Evolutionary conservation across 2,113 vertebrate genomes (phyloP).

Genomic region (Chloroceryle aenea): DNA sequence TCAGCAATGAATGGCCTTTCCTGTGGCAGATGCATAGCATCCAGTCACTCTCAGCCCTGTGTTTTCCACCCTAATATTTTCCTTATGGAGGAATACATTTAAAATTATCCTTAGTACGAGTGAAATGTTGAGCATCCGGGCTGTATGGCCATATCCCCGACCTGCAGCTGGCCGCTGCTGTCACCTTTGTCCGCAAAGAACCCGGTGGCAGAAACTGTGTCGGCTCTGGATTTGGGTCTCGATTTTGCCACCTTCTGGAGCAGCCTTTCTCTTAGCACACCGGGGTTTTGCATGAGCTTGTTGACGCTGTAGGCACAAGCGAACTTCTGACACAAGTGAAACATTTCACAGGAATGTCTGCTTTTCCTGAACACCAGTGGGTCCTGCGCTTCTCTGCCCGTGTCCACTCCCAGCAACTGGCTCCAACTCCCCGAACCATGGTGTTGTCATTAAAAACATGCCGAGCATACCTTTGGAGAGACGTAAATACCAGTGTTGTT

Average conservation of each 20-base stretch:
- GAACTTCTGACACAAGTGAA: neutral
- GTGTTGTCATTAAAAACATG: neutral
- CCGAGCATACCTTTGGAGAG: neutral
- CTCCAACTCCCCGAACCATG: neutral
- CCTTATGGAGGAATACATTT: neutral
- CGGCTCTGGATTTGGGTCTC: fast-evolving
- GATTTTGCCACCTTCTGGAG: neutral
- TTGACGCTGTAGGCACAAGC: too few relatives aligned
- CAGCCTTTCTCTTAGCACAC: neutral
- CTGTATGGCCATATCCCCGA: fast-evolving
- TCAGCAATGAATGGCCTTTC: fast-evolving
- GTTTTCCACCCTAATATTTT: neutral
- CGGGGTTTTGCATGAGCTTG: fast-evolving
- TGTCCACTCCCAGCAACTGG: neutral
- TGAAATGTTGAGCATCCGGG: neutral
- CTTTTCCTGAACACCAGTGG: fast-evolving
- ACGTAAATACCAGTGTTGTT: neutral
- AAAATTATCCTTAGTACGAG: neutral
- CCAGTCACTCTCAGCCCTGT: neutral
- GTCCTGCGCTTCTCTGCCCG: fast-evolving
- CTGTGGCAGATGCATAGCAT: neutral
- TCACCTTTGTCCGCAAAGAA: neutral
- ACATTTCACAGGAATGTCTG: neutral
- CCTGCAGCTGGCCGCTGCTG: neutral
- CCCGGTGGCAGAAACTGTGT: neutral